These are phyloP conservation scores for Taenaris catops DNA, from an alignment of 2,888 invertebrate genomes.

Conservation along the genomic window DNA sequence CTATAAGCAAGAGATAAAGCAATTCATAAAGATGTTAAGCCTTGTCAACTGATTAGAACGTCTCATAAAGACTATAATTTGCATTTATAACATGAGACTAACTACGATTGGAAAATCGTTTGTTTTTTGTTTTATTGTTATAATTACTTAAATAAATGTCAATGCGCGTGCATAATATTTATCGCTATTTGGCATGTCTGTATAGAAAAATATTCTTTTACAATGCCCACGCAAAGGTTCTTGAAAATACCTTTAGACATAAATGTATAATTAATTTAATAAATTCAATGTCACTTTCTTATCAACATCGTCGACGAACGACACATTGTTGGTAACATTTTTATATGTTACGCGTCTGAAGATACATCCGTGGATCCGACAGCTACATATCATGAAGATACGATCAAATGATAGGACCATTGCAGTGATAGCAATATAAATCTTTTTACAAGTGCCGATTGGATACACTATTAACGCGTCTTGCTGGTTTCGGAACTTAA, in stretches of 20 bases:
- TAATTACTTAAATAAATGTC: constrained; percentile 3
- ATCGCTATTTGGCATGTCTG: constrained; percentile 10
- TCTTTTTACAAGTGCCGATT: neutral
- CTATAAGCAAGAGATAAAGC: constrained; percentile 46
- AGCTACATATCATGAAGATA: constrained; percentile 35
- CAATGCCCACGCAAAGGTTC: too few species aligned
- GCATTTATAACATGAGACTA: constrained; percentile 8
- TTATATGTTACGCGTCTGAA: constrained; percentile 21
- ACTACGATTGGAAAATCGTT: constrained; percentile 3
- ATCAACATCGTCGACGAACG: constrained; percentile 52
- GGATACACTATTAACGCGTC: too few species aligned
- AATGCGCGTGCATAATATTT: constrained; percentile 1
- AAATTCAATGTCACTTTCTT: constrained; percentile 32
- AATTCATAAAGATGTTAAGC: constrained; percentile 49
- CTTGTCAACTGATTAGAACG: constrained; percentile 37
- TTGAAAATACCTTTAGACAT: too few species aligned
- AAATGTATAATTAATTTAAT: too few species aligned
- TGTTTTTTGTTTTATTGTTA: neutral
- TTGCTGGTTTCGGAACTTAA: too few species aligned
- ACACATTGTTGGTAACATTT: constrained; percentile 49
- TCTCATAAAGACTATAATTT: constrained; percentile 11
- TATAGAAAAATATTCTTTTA: too few species aligned
- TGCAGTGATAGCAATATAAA: constrained; percentile 47
- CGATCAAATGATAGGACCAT: constrained; percentile 47
- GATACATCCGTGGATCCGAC: constrained; percentile 5